Conservation (phyloP, 2,888 invertebrate genomes). For the Brachycybe producta region DNA sequence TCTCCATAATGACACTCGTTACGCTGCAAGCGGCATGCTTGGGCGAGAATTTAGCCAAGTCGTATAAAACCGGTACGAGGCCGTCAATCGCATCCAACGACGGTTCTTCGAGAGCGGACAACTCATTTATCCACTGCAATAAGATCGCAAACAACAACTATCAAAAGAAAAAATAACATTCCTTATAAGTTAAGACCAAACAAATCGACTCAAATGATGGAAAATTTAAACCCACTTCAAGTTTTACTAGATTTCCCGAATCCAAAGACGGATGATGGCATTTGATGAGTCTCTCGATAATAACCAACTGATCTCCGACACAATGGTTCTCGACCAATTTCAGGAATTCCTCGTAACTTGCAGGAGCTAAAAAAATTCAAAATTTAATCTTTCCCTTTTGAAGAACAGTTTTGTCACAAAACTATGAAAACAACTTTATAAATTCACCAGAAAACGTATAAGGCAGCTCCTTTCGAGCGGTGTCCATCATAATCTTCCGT, state of each 20-base stretch:
- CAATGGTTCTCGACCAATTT: constrained; percentile 47
- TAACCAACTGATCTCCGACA: constrained; percentile 50
- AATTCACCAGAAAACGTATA: constrained; percentile 36
- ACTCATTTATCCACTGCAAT: constrained; percentile 61
- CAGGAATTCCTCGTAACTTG: constrained; percentile 48
- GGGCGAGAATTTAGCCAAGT: constrained; percentile 57
- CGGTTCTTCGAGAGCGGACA: constrained; percentile 35
- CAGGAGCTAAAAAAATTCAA: constrained; percentile 40
- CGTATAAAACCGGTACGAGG: constrained; percentile 42
- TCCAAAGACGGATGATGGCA: constrained; percentile 71
- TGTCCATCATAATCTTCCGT: constrained; percentile 36
- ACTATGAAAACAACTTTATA: neutral
- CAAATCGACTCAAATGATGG: neutral
- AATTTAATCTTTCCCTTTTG: no score
- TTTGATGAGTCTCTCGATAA: constrained; percentile 70
- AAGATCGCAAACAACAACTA: constrained; percentile 56
- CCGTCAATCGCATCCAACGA: constrained; percentile 27
- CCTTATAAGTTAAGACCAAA: neutral
- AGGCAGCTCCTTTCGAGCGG: constrained; percentile 44
- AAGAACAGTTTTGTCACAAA: no score
- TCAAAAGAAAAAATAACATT: constrained; percentile 4
- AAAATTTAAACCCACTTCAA: constrained; percentile 37
- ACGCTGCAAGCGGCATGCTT: constrained; percentile 52
- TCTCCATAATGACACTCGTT: constrained; percentile 56
- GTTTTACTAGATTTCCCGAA: constrained; percentile 60